phyloP scores from a whole-genome alignment of 2,113 vertebrate species.

The Macheiramphus alcinus region DNA sequence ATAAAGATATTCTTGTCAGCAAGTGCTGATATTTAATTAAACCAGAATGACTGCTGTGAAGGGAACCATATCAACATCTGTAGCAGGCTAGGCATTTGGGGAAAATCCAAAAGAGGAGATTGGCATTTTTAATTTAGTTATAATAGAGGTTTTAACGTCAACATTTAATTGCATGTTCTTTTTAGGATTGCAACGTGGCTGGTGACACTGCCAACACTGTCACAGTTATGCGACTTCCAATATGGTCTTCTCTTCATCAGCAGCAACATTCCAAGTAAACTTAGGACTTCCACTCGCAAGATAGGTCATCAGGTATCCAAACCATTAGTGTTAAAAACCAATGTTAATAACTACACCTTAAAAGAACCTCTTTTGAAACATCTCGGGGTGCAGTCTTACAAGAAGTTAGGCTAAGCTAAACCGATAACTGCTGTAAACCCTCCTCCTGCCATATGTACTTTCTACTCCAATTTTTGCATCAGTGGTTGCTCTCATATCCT shows the following conservation, averaged over 20 bases:
- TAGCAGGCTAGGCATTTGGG: neutral
- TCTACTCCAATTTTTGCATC: neutral
- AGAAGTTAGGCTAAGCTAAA: neutral
- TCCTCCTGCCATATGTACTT: fast-evolving
- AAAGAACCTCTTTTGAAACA: neutral
- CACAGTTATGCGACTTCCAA: neutral
- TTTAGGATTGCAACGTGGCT: neutral
- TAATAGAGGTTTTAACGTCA: neutral
- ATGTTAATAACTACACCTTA: neutral
- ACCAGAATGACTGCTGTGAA: neutral
- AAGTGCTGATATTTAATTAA: conserved; percentile 17
- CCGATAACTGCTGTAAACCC: neutral
- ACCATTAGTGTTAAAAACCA: neutral
- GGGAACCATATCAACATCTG: neutral
- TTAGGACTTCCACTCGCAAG: neutral
- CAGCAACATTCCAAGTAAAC: neutral
- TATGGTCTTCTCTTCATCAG: neutral
- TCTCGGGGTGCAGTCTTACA: neutral
- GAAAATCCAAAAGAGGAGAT: neutral
- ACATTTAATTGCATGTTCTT: neutral
- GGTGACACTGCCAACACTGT: neutral
- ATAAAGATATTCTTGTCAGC: neutral
- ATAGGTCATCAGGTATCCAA: neutral
- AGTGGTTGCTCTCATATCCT: neutral
- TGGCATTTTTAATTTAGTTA: neutral